Evolutionary conservation across 1,140 invertebrate genomes (phyloP).

Genomic region (Microplitis demolitor): DNA sequence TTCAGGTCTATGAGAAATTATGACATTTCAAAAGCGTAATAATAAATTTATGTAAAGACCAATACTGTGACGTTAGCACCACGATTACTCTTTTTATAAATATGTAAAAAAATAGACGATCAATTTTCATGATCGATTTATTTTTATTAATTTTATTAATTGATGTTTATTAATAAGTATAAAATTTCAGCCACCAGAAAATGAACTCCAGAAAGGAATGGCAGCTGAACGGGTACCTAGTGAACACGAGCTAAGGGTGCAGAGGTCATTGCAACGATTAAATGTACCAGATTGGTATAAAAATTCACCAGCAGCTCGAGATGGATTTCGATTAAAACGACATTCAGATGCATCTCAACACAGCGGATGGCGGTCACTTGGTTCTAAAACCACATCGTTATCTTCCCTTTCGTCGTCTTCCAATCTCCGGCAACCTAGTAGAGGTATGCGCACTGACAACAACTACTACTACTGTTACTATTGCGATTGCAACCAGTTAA

Average conservation of each 20-base stretch:
- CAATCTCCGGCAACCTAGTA: conserved; percentile 53
- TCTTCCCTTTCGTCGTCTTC: conserved; percentile 66
- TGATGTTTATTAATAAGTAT: background rate
- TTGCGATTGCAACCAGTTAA: no score
- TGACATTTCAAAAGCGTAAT: no score
- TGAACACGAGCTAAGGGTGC: conserved; percentile 90
- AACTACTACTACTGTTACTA: background rate
- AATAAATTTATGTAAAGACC: no score
- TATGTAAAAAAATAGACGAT: background rate
- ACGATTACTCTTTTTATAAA: no score
- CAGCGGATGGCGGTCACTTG: conserved; percentile 73
- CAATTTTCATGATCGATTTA: background rate
- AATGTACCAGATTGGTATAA: conserved; percentile 96
- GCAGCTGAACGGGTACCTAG: conserved; percentile 76
- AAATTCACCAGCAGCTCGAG: conserved; percentile 74
- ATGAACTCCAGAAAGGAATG: conserved; percentile 87
- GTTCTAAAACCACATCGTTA: conserved; percentile 78
- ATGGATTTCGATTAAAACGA: conserved; percentile 70
- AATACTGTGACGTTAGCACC: no score
- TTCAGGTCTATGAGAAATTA: background rate
- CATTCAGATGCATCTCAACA: conserved; percentile 70
- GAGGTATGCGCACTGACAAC: conserved; percentile 37
- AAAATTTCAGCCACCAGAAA: conserved; percentile 80
- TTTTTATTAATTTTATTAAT: background rate
- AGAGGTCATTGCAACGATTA: conserved; percentile 88